Evolutionary conservation across 2,113 vertebrate species (phyloP).

Genomic region (Sprattus sprattus): DNA sequence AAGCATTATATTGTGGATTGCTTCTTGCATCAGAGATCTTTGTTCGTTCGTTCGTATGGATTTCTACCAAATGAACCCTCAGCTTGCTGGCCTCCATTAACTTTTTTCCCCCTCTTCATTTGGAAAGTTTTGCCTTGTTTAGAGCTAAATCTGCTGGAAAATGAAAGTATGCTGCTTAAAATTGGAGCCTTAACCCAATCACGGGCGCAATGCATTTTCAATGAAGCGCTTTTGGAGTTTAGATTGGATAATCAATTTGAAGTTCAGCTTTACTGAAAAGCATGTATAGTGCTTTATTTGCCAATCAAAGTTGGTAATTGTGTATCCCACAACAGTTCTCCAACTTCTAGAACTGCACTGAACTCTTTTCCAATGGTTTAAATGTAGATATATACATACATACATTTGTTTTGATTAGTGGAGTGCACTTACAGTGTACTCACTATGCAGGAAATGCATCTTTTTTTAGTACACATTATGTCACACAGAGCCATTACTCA

Average conservation of each 20-base stretch:
- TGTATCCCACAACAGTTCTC: neutral
- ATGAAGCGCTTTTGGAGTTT: constrained; percentile 37
- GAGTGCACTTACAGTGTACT: neutral
- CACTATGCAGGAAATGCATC: neutral
- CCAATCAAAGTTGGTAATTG: constrained; percentile 15
- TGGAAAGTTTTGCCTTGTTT: constrained; percentile 40
- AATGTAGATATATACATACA: neutral
- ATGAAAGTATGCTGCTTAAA: constrained; percentile 49
- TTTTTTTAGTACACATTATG: neutral
- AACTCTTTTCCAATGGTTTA: neutral
- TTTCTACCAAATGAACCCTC: constrained; percentile 9
- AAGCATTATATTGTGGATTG: neutral
- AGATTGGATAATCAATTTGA: constrained; percentile 50
- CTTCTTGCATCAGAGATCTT: constrained; percentile 1
- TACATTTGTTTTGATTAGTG: neutral
- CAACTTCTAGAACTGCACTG: neutral
- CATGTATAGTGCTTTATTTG: constrained; percentile 9
- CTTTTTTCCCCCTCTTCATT: constrained; percentile 21
- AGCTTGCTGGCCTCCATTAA: constrained; percentile 21
- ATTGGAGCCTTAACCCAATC: constrained; percentile 47
- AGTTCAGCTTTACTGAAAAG: constrained; percentile 28
- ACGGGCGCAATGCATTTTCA: constrained; percentile 41
- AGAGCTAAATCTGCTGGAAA: constrained; percentile 46
- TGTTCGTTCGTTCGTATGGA: too few species aligned
- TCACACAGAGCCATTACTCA: neutral